phyloP scores from a whole-genome alignment of 2,113 vertebrate genomes.

The Podarcis muralis region DNA sequence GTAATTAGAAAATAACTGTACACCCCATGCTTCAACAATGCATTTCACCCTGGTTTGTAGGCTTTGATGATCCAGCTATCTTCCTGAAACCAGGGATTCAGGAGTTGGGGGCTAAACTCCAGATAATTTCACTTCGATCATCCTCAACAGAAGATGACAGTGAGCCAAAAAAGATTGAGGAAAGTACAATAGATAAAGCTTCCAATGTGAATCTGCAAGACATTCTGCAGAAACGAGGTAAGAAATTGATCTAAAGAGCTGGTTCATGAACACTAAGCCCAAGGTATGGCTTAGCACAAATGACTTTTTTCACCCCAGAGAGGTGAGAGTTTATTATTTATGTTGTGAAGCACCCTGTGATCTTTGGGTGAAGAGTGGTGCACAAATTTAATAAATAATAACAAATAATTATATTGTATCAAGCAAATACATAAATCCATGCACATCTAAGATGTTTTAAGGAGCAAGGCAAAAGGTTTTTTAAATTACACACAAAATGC shows the following conservation, averaged over 20 bases:
- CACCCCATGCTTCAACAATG: neutral
- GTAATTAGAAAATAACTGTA: neutral
- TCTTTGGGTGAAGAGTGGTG: too few relatives aligned
- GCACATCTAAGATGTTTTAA: too few relatives aligned
- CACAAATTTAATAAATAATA: too few relatives aligned
- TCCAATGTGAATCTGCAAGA: conserved; percentile 88
- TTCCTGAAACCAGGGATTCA: conserved; percentile 80
- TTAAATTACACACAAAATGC: too few relatives aligned
- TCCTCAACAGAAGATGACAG: conserved; percentile 70
- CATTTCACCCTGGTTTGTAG: conserved; percentile 65
- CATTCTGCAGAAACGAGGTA: conserved; percentile 88
- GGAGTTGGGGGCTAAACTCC: conserved; percentile 77
- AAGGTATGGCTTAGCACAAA: too few relatives aligned
- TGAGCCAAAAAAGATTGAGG: conserved; percentile 73
- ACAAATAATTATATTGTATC: too few relatives aligned
- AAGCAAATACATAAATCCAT: too few relatives aligned
- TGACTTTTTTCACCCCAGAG: too few relatives aligned
- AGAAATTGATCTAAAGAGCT: conserved; percentile 8
- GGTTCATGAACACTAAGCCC: conserved; percentile 40
- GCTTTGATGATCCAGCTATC: conserved; percentile 90
- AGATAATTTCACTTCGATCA: conserved; percentile 79
- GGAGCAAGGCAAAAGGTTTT: too few relatives aligned
- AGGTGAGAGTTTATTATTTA: too few relatives aligned
- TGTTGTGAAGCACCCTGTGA: too few relatives aligned
- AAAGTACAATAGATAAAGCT: conserved; percentile 68